Conservation (phyloP, 1,140 invertebrate genomes). For the Anoplolepis gracilipes region DNA sequence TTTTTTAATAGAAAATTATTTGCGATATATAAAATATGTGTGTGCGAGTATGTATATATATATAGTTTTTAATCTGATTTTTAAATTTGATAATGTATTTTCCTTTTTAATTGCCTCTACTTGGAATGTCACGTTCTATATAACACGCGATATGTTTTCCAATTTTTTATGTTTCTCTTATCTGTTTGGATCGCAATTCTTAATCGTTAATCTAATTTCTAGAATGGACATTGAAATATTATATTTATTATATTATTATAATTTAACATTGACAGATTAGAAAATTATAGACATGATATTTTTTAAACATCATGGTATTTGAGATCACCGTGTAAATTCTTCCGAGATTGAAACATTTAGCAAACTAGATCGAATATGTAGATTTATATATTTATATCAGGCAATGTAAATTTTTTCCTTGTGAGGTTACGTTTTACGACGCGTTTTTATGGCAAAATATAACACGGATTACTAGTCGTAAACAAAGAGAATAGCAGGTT, state of each 20-base stretch:
- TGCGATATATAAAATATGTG: no score
- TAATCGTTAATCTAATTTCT: slow-evolving; percentile 16
- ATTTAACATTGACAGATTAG: not conserved
- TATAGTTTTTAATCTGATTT: not conserved
- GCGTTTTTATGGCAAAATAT: slow-evolving; percentile 54
- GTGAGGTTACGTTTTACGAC: slow-evolving; percentile 26
- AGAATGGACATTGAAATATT: not conserved
- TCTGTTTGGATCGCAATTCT: not conserved
- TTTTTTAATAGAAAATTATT: not conserved
- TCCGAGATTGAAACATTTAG: slow-evolving; percentile 46
- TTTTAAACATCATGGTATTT: not conserved
- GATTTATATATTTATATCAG: slow-evolving; percentile 55
- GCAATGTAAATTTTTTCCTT: slow-evolving; percentile 54
- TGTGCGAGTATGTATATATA: no score
- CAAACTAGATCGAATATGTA: slow-evolving; percentile 23
- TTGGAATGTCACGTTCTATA: not conserved
- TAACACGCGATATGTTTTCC: no score
- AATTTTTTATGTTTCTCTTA: not conserved
- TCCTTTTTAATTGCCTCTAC: not conserved
- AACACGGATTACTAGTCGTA: slow-evolving; percentile 42
- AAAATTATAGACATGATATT: not conserved
- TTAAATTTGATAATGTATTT: not conserved
- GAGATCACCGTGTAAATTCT: slow-evolving; percentile 3
- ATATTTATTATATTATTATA: not conserved
- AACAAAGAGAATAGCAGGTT: slow-evolving; percentile 19